Base-by-base conservation (phyloP, 2,797 vertebrate species). In the Helostoma temminkii region DNA sequence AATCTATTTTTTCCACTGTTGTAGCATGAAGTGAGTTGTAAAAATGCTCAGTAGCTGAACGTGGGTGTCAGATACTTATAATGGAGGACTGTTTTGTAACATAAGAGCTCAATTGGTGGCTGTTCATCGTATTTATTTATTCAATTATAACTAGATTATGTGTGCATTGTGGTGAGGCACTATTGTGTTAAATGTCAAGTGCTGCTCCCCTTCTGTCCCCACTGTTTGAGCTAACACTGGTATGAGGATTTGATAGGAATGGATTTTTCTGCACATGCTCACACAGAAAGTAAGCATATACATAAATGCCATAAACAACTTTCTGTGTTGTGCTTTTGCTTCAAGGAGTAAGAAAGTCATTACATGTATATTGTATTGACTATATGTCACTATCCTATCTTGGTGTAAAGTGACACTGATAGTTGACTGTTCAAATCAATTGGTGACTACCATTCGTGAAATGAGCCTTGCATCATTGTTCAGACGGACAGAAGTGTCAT, bases 131-230 rank as follows among this genome's bases (percentile, higher is more conserved):
- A 49, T 36, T 84, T 82, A 74, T 84, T 86, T 81, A 82, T 81
- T 80, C 83, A 85, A 74, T 88, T 81, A 78, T 74, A 67, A 63
- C 26, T 36, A 68, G 64, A 78, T 88, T 74, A 74, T 81, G 53
- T 71, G 24, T 53, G 34, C 74, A 74, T 80, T 72, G 81, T 56
- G 56, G 60, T 34, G 53, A 79, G 42, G 45, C 53, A 36, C 66
- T 67, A 66, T 76, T 84, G 71, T 81, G 76, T 70, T 82, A 88
- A 87, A 91, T 92, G 86, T 89, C 85, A 91, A 89, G 86, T 81
- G 81, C 74, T 82, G 66, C 67, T 70, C 75, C 47, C 61, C 48
- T 58, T 53, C 26, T 15, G 48, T 80, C 63, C 47, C 76, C 64
- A 69, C 73, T 71, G 77, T 83, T 85, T 81, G 55, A 80, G 52